These are phyloP conservation scores for Myiozetetes cayanensis DNA, from an alignment of 2,113 vertebrate species.

Conservation along the genomic window DNA sequence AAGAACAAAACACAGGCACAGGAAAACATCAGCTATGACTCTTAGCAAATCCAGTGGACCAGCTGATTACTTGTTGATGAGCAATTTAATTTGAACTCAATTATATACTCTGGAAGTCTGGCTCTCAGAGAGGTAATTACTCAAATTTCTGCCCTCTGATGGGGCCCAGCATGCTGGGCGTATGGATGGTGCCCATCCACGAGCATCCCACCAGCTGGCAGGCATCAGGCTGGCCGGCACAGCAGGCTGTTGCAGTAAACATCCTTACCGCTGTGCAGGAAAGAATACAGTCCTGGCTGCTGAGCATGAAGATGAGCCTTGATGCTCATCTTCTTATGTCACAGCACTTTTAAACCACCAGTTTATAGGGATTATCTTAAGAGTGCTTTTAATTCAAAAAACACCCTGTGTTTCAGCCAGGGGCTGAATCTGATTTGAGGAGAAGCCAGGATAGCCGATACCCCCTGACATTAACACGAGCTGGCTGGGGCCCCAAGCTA, in stretches of 20 bases:
- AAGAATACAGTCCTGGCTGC: not conserved
- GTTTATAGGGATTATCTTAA: not conserved
- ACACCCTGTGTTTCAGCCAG: not conserved
- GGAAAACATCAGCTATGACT: not conserved
- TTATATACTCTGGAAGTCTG: not conserved
- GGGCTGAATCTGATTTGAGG: not conserved
- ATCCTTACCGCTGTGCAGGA: not conserved
- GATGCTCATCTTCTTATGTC: not conserved
- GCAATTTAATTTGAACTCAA: conserved; percentile 22
- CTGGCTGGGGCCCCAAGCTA: not conserved
- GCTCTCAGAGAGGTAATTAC: conserved; percentile 2
- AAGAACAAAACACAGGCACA: not conserved
- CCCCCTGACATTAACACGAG: not conserved
- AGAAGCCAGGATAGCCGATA: not conserved
- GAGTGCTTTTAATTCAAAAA: not conserved
- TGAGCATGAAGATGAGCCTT: not conserved
- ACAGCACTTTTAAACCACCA: not conserved
- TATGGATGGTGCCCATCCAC: not conserved
- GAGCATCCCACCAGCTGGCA: not conserved
- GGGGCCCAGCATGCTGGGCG: not conserved
- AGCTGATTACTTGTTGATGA: conserved; percentile 15
- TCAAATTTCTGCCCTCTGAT: not conserved
- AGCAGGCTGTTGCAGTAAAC: not conserved
- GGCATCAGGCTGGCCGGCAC: not conserved
- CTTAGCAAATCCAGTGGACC: not conserved